These are phyloP conservation scores for Ptyas mucosa DNA, from an alignment of 2,113 vertebrate species.

Conservation along the genomic window DNA sequence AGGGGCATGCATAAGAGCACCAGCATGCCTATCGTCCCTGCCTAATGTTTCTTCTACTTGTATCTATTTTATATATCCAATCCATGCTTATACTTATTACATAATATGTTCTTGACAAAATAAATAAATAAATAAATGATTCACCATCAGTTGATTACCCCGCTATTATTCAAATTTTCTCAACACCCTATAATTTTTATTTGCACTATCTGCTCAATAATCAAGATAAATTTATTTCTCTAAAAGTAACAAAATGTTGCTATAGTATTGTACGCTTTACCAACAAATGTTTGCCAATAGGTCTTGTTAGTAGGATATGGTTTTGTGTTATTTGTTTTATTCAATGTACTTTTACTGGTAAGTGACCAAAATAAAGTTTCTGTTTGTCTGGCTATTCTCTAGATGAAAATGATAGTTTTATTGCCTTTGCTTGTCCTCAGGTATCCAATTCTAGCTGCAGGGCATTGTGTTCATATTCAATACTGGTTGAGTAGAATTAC, in stretches of 20 bases:
- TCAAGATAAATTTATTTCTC: not conserved
- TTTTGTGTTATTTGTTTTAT: not conserved
- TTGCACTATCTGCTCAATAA: not conserved
- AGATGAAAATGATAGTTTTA: not conserved
- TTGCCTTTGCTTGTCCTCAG: not conserved
- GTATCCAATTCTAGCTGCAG: not conserved
- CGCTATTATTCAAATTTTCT: not conserved
- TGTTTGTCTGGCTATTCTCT: not conserved
- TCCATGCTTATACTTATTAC: too few species aligned
- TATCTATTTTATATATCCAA: too few species aligned
- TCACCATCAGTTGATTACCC: not conserved
- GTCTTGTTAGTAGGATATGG: not conserved
- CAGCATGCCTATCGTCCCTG: too few species aligned
- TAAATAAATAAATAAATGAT: not conserved
- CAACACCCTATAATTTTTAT: not conserved
- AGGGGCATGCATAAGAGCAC: too few species aligned
- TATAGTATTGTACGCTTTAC: not conserved
- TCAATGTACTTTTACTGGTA: not conserved
- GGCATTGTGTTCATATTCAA: not conserved
- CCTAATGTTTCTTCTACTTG: too few species aligned
- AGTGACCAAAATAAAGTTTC: not conserved
- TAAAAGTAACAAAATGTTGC: not conserved
- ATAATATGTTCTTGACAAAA: too few species aligned
- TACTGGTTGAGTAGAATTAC: not conserved
- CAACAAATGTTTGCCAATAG: not conserved